phyloP scores from a whole-genome alignment of 2,888 invertebrate species.

The Antheraea yamamai region DNA sequence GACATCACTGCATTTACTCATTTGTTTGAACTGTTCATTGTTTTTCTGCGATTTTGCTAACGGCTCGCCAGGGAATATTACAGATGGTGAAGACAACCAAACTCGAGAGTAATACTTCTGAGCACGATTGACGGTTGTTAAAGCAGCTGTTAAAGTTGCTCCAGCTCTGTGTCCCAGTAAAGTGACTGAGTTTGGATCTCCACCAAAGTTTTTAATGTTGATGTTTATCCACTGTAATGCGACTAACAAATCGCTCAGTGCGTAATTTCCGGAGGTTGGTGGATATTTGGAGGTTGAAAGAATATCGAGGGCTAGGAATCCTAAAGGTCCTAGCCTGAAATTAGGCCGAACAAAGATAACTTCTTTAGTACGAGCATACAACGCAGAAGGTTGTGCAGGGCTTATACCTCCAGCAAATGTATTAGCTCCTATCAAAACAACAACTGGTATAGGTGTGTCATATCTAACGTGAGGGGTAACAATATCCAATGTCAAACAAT shows the following conservation, averaged over 20 bases:
- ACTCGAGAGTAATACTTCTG: conserved; percentile 87
- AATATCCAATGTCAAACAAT: conserved; percentile 92
- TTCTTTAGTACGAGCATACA: conserved; percentile 88
- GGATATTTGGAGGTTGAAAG: conserved; percentile 87
- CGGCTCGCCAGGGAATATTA: conserved; percentile 86
- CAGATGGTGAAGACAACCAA: conserved; percentile 91
- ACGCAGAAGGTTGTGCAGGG: conserved; percentile 87
- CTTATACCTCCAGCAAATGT: conserved; percentile 90
- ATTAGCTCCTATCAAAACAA: conserved; percentile 91
- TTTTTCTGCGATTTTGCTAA: conserved; percentile 83
- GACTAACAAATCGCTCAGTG: conserved; percentile 89
- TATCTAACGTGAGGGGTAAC: conserved; percentile 91
- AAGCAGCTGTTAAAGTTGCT: conserved; percentile 90
- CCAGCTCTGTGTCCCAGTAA: conserved; percentile 93
- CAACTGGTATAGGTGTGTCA: conserved; percentile 89
- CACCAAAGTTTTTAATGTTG: conserved; percentile 93
- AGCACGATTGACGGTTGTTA: conserved; percentile 83
- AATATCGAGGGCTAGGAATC: conserved; percentile 89
- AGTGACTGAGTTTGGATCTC: conserved; percentile 89
- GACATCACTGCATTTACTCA: conserved; percentile 80
- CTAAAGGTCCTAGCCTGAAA: conserved; percentile 89
- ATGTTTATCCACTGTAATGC: conserved; percentile 90
- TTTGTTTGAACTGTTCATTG: conserved; percentile 83
- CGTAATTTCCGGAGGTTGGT: conserved; percentile 92
- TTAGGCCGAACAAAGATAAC: conserved; percentile 94